Conservation (phyloP, 2,888 invertebrate species). For the Lepas anatifera region DNA sequence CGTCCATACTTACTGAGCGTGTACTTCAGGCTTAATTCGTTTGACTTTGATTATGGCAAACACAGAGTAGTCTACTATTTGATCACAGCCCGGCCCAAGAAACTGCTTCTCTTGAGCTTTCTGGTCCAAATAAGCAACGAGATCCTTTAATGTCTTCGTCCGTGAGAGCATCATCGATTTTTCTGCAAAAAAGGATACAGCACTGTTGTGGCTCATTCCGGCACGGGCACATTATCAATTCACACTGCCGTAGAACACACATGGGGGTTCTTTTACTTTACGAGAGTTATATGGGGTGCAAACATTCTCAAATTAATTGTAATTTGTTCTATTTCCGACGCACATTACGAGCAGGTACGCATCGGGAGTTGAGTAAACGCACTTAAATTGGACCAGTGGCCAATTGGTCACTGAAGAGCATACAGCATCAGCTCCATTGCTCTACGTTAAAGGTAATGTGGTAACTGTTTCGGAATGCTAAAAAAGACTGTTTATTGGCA, state of each 20-base stretch:
- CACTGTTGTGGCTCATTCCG: not conserved
- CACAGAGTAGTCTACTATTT: conserved; percentile 47
- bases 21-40: conserved; percentile 60
- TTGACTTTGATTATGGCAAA: conserved; percentile 60
- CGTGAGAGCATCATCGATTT: conserved; percentile 57
- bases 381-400: no score
- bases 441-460: no score
- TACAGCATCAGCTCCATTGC: no score
- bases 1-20: conserved; percentile 41
- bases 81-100: conserved; percentile 16
- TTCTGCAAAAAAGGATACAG: conserved; percentile 39
- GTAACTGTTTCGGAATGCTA: no score
- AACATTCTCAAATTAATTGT: not conserved
- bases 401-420: no score
- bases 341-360: not conserved
- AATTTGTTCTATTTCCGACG: not conserved
- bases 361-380: no score
- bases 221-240: not conserved
- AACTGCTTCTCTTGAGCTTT: conserved; percentile 29
- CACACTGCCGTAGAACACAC: not conserved
- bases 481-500: no score
- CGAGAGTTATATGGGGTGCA: not conserved
- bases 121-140: conserved; percentile 51
- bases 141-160: conserved; percentile 50
- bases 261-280: not conserved